phyloP scores from a whole-genome alignment of 1,140 invertebrate genomes.

The Polypedilum vanderplanki region DNA sequence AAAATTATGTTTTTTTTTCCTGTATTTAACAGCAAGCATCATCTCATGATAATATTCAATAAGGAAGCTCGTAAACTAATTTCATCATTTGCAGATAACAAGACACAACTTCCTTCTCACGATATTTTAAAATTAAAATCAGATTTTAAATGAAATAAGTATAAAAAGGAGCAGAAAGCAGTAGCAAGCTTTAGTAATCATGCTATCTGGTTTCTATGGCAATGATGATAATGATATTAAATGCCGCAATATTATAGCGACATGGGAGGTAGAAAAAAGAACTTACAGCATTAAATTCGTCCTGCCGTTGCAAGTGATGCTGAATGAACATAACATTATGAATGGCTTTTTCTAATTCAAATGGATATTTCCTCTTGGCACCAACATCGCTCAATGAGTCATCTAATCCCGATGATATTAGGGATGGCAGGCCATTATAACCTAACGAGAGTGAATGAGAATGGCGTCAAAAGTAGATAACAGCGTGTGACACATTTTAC shows the following conservation, averaged over 20 bases:
- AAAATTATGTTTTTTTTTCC: too few relatives aligned
- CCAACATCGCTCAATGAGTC: conserved; percentile 72
- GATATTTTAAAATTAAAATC: too few relatives aligned
- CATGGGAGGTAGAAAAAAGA: conserved; percentile 29
- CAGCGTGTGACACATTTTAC: background rate
- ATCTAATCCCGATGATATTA: conserved; percentile 65
- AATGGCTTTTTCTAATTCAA: conserved; percentile 86
- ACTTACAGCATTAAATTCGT: conserved; percentile 86
- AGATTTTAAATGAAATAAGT: too few relatives aligned
- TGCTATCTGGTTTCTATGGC: too few relatives aligned
- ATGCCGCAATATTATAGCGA: conserved; percentile 1
- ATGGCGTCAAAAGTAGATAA: background rate
- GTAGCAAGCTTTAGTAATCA: too few relatives aligned
- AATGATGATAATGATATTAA: background rate
- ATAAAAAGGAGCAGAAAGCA: too few relatives aligned
- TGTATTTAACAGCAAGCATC: too few relatives aligned
- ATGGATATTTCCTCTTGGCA: conserved; percentile 78
- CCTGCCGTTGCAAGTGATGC: conserved; percentile 85
- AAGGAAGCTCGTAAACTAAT: too few relatives aligned
- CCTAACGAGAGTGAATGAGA: conserved; percentile 38
- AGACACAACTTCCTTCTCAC: too few relatives aligned
- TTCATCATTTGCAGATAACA: too few relatives aligned
- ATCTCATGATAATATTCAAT: too few relatives aligned
- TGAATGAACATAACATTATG: conserved; percentile 94
- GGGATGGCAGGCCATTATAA: conserved; percentile 70